These are phyloP conservation scores for Blera fallax DNA, from an alignment of 2,888 invertebrate species.

Conservation along the genomic window DNA sequence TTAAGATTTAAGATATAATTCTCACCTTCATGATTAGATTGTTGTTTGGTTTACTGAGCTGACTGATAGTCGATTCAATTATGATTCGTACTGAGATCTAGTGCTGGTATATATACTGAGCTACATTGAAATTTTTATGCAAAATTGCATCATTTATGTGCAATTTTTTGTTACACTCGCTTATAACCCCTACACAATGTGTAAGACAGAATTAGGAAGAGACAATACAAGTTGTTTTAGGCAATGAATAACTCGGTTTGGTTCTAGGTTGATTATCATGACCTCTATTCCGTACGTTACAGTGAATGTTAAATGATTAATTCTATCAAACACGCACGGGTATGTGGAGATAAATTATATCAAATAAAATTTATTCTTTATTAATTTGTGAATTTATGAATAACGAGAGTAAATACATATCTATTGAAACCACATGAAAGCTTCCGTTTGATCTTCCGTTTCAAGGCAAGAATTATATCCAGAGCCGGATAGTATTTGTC, in stretches of 20 bases:
- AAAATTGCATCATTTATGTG: constrained; percentile 67
- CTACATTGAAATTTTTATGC: constrained; percentile 22
- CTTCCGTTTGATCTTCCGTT: too few species aligned
- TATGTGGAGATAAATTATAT: background rate
- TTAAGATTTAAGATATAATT: background rate
- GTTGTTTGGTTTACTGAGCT: constrained; percentile 51
- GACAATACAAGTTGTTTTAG: background rate
- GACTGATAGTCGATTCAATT: constrained; percentile 63
- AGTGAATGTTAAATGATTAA: background rate
- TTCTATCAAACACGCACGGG: background rate
- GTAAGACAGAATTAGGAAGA: background rate
- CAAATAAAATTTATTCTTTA: too few species aligned
- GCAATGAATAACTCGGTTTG: background rate
- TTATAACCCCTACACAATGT: background rate
- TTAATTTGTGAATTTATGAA: too few species aligned
- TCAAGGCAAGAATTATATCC: too few species aligned
- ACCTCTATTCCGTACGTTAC: background rate
- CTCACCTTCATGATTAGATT: constrained; percentile 61
- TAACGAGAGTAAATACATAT: too few species aligned
- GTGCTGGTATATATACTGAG: constrained; percentile 33
- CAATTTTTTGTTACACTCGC: constrained; percentile 16
- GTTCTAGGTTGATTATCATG: background rate
- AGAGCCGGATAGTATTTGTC: too few species aligned
- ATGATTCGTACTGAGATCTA: constrained; percentile 31
- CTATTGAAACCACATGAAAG: too few species aligned